Evolutionary conservation across 2,113 vertebrate species (phyloP), one percentile per base, ranked within the genome.

Genomic region (Rhinopomastus cyanomelas): DNA sequence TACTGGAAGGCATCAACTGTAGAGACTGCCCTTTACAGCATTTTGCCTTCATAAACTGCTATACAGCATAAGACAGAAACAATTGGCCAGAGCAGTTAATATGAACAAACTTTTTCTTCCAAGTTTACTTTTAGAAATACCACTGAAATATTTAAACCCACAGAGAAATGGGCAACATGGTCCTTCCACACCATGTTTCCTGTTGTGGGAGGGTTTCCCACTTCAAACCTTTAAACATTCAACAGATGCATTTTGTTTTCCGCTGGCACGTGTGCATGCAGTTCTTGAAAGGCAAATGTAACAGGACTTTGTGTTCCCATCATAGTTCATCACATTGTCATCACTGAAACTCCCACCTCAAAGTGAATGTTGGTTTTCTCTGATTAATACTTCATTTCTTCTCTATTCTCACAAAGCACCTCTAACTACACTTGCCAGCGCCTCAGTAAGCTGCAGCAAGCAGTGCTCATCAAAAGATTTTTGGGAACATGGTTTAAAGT

Each of bases 211-310:
- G 87, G 93, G 34, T 85, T 96, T 97, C 87, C 81, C 9, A 5
- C 86, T 89, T 88, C 85, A 97, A 97, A 94, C 96, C 92, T 86
- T 95, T 96, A 96, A 96, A 90, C 57, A 93, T 75, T 83, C 85
- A 97, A 84, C 88, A 96, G 94, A 95, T 84, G 62, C 82, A 95
- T 90, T 96, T 89, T 90, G 52, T 30, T 96, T 96, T 92, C 71
- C 78, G 52, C 77, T 88, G 96, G 89, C 64, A 90, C 61, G 88
- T 84, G 65, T 95, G 90, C 68, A 88, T 89, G 39, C 49, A 94
- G 95, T 96, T 91, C 60, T 88, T 95, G 87, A 97, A 97, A 88
- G 53, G 16, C 64, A 97, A 96, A 97, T 92, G 79, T 85, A 85
- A 49, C 20, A 87, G 74, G 88, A 56, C 32, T 72, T 87, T 83